Evolutionary conservation across 2,888 invertebrate genomes (phyloP), one percentile per base, ranked within the genome.

Genomic region (Malthinus seriepunctatus): DNA sequence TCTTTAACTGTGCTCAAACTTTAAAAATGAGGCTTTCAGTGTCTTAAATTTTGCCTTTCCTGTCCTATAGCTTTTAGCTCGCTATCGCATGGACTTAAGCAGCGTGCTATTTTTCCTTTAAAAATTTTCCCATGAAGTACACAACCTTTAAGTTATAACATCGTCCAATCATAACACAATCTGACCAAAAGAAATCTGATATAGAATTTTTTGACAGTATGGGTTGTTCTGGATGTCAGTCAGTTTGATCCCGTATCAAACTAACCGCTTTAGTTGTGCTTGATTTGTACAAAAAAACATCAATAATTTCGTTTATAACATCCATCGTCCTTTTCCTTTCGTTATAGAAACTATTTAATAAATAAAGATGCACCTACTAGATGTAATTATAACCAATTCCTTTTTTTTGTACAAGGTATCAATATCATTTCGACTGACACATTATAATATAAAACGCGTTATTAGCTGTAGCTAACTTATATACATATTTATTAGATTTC

Each of bases 191-290:
- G 31, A 42, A 58, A 47, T 32, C 49, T 59, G 65, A 67, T 63
- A 23, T 23, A 57, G 66, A 64, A 60, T 68, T 69, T 69, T 72
- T 71, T 71, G 70, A 73, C 71, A 67, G 64, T 56, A 64, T 69
- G 67, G 71, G 71, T 63, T 66, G 71, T 70, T 67, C 63, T 55
- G n/a, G 60, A 68, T 72, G 73, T 73, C 73, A 72, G 69, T 73
- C 72, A 72, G 67, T 69, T 68, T 67, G 67, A 71, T 71, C 69
- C 71, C 69, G 68, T 69, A 69, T 72, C 72, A 73, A 71, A 72
- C 64, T 65, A 56, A 64, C 66, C 66, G 69, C 64, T 63, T 66
- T 64, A 62, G 70, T 69, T 69, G 67, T 69, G 71, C 72, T 68
- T 72, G 71, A 72, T 73, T 71, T 71, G 69, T 67, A 67, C 54